Evolutionary conservation across 2,113 vertebrate genomes (phyloP), one percentile per base, ranked within the genome.

Genomic region (Rhineura floridana): DNA sequence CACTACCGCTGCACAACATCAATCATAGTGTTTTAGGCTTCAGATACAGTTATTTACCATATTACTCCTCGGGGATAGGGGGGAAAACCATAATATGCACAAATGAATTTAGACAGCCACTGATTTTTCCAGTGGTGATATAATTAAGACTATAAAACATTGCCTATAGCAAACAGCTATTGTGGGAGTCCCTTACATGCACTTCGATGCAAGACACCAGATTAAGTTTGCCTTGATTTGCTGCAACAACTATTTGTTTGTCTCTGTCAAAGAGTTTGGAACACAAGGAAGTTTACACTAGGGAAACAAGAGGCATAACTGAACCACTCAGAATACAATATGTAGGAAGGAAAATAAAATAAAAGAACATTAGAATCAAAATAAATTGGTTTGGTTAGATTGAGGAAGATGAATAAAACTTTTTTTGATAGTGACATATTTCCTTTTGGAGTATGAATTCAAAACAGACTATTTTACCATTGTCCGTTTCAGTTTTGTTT

Each of bases 61-160:
- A 96, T 94, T 95, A 86, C 17, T 95, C 95, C 93, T 95, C 83
- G 87, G 92, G 93, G 95, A 90, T 90, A 11, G 25, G 15, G 15
- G 7, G 3, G 21, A 52, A 94, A 94, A 96, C 82, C 85, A 92
- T 63, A 94, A 96, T 88, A 90, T 92, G 82, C 88, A 88, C 86
- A 95, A 96, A 95, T 95, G 95, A 96, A 96, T 96, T 96, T 95
- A 94, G 94, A 91, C 88, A 94, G 84, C 67, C 91, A 85, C 87
- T 90, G 92, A 86, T 96, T 96, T 96, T 83, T 95, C 93, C 91
- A 91, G 89, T 84, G 86, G 87, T 46, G 70, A 94, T 94, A 93
- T 91, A 96, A 96, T 96, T 96, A 96, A 95, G 92, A 88, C 94
- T 90, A 94, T 95, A 96, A 96, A 96, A 94, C 90, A 91, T 77